Evolutionary conservation across 2,888 invertebrate species (phyloP), one percentile per base, ranked within the genome.

Genomic region (Phania funesta): DNA sequence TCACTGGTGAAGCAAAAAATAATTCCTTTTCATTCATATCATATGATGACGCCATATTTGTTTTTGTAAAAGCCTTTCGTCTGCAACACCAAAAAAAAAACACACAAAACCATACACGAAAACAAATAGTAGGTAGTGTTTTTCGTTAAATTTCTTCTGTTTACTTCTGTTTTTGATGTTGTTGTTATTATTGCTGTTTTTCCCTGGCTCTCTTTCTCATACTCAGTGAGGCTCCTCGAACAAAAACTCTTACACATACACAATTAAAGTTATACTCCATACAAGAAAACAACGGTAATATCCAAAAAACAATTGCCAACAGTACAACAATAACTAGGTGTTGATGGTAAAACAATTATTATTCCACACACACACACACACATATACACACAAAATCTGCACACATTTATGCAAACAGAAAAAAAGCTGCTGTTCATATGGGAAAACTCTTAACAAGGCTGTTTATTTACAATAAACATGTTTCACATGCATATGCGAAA

Each of bases 1-100:
- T 26, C 29, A 58, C 65, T 58, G 22, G 38, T 85, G 85, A 85
- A 85, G 83, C 85, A 26, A 83, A 81, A 58, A 50, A 67, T 83
- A 88, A 87, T 76, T 71, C 60, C 44, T 71, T 80, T 50, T 67
- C 80, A 80, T 80, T 62, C 54, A 73, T 67, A 73, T 54, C 60
- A 71, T 44, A 50, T 65, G 41, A 56, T 65, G 67, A 74, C 74
- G 74, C 79, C 74, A 74, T 74, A 67, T 80, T 74, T 71, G 68
- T 64, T 74, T 75, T 76, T 76, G 70, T 76, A 62, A 80, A 64
- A 65, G 46, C 58, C 76, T 76, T 79, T 60, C 67, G 56, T 54
- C 26, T 46, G 62, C 54, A 68, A 62, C 29, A 67, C 35, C 65
- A 35, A 54, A 20, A 46, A 35, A 24, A 2, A 5, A 56, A 7